A percentile compares a stretch with the other conserved stretches of the same genome.
Conservation (phyloP, 2,797 vertebrate genomes). For the Xyrichtys novacula region DNA sequence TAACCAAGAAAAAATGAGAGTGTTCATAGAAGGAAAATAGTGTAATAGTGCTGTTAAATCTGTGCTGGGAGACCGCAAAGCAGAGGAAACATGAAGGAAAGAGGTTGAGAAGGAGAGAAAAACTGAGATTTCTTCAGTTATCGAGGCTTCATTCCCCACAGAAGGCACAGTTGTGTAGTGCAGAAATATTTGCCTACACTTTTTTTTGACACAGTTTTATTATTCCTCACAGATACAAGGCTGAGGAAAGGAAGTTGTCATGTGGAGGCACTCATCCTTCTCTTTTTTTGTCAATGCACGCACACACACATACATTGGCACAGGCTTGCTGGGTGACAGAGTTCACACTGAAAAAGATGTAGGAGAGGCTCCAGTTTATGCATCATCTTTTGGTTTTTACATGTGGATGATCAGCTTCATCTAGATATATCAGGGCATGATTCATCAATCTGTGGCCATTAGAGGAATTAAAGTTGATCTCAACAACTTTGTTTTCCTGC, state of each 20-base stretch:
- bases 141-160: slow-evolving; percentile 38
- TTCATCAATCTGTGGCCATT: slow-evolving; percentile 28
- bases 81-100: slow-evolving; percentile 5
- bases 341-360: slow-evolving; percentile 47
- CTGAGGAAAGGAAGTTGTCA: slow-evolving; percentile 55
- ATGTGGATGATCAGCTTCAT: slow-evolving; percentile 31
- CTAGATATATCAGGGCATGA: slow-evolving; percentile 5
- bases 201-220: slow-evolving; percentile 71
- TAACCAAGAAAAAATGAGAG: slow-evolving; percentile 56
- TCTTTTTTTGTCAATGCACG: slow-evolving; percentile 16
- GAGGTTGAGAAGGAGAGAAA: slow-evolving; percentile 6
- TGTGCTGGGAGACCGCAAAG: slow-evolving; percentile 29
- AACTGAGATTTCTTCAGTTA: slow-evolving; percentile 31
- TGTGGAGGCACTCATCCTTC: slow-evolving; percentile 60
- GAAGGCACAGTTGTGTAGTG: slow-evolving; percentile 37
- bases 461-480: not conserved
- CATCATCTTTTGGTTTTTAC: slow-evolving; percentile 30
- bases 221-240: slow-evolving; percentile 67
- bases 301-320: not conserved
- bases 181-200: slow-evolving; percentile 65
- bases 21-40: slow-evolving; percentile 21
- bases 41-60: slow-evolving; percentile 30
- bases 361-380: slow-evolving; percentile 51
- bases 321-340: slow-evolving; percentile 24
- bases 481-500: slow-evolving; percentile 7